Percentiles rank a stretch among this genome's conserved stretches.
These are phyloP conservation scores for Eumacrocentrus americanus DNA, from an alignment of 2,888 invertebrate species.

Conservation along the genomic window DNA sequence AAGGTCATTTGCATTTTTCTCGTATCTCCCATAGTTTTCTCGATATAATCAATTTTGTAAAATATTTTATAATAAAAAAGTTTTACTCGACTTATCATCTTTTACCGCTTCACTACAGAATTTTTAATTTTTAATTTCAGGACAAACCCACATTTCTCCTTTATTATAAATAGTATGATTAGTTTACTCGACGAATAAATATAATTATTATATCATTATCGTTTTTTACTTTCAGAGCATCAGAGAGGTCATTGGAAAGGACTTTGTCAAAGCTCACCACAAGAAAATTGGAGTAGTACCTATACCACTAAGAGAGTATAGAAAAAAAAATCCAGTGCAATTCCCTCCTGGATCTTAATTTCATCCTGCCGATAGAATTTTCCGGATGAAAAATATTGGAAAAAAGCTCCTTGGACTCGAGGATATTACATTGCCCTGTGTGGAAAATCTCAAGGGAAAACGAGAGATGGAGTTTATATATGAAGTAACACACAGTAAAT, in stretches of 20 bases:
- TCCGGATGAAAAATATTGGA: slow-evolving; percentile 38
- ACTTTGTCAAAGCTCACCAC: slow-evolving; percentile 8
- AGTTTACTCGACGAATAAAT: neutral
- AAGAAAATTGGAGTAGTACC: slow-evolving; percentile 11
- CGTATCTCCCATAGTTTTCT: no score
- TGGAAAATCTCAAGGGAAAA: no score
- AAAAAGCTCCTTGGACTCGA: slow-evolving; percentile 14
- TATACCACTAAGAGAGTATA: slow-evolving; percentile 13
- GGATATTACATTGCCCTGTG: no score
- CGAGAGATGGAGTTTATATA: no score
- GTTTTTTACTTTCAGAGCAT: neutral
- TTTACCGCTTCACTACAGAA: no score
- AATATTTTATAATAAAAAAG: no score
- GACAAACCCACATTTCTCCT: neutral
- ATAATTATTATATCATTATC: neutral
- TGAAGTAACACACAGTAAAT: no score
- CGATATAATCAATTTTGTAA: no score
- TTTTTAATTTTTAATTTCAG: no score
- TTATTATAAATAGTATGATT: neutral
- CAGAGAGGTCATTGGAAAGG: slow-evolving; percentile 11
- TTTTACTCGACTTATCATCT: no score
- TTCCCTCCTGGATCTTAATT: slow-evolving; percentile 38
- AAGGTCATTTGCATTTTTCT: no score
- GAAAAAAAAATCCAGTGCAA: slow-evolving; percentile 12
- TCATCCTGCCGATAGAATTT: slow-evolving; percentile 42